Base-by-base conservation (phyloP, 2,888 invertebrate species). In the Arge pagana region DNA sequence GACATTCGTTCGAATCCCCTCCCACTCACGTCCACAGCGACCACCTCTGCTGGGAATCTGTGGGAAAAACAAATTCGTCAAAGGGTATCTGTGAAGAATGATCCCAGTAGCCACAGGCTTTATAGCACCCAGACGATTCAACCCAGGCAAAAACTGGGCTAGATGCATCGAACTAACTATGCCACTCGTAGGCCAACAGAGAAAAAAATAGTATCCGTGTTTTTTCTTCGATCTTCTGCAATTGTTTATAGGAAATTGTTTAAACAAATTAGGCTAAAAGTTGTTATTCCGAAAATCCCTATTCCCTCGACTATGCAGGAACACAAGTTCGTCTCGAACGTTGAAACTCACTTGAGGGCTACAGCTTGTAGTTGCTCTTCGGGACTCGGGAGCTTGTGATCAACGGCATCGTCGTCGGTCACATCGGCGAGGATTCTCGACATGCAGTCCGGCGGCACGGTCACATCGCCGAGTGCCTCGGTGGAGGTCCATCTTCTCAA, bases 1-100 rank as follows among this genome's bases (percentile, higher is more conserved):
- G 91, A 89, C 92, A 95, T 92, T 63, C 95, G 84, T 71, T 90
- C 87, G 82, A 96, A 96, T 74, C 88, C 86, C 68, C 85, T 84
- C 48, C 95, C 95, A 56, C 92, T 89, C 49, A 91, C 87, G 79
- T 96, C 94, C 67, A 96, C 93, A 55, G 89, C 86, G 56, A 96
- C 89, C 59, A 94, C 79, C 81, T 92, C 88, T 60, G 92, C 90
- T 49, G 91, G 90, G 81, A 91, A 94, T 81, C 90, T 91, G 79
- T 37, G 71, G 66, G 15, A 40, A 23, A 54, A 30, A 54, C n/a
- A n/a, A n/a, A n/a, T n/a, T n/a, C n/a, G n/a, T n/a, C n/a, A n/a
- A n/a, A n/a, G n/a, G n/a, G n/a, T n/a, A n/a, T n/a, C n/a, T n/a
- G n/a, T n/a, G n/a, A n/a, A n/a, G n/a, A n/a, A n/a, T n/a, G n/a